A percentile compares a stretch with the other conserved stretches of the same genome.
Evolutionary conservation across 2,113 vertebrate genomes (phyloP).

Genomic region (Aplodontia rufa): DNA sequence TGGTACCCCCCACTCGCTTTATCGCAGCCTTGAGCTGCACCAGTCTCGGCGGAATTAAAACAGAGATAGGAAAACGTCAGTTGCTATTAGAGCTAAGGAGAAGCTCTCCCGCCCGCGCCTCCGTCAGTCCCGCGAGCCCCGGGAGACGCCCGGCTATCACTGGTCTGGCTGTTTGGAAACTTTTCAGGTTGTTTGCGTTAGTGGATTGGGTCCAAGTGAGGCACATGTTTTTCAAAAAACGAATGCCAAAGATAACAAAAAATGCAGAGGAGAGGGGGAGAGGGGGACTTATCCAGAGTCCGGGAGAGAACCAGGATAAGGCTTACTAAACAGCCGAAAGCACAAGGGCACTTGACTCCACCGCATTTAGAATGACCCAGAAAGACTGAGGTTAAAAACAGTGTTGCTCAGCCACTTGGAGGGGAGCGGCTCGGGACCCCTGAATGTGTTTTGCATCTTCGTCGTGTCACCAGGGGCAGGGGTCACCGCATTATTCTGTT

Average conservation of each 20-base stretch:
- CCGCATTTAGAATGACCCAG: slow-evolving; percentile 25
- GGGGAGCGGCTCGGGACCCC: neutral
- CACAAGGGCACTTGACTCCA: slow-evolving; percentile 53
- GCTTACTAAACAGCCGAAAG: neutral
- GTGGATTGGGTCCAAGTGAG: slow-evolving; percentile 73
- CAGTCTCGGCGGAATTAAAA: neutral
- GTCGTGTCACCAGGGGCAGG: neutral
- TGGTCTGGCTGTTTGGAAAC: slow-evolving; percentile 46
- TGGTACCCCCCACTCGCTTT: neutral
- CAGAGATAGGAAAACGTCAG: slow-evolving; percentile 37
- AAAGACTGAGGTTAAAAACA: slow-evolving; percentile 46
- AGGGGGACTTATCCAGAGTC: slow-evolving; percentile 19
- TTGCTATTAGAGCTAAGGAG: slow-evolving; percentile 1
- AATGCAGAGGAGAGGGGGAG: slow-evolving; percentile 57
- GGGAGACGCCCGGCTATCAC: slow-evolving; percentile 20
- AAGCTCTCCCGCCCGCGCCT: neutral
- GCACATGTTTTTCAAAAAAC: slow-evolving; percentile 60
- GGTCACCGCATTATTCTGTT: slow-evolving; percentile 27
- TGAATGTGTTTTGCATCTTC: neutral
- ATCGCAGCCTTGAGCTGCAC: slow-evolving; percentile 4
- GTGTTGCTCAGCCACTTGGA: neutral
- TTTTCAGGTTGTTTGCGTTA: slow-evolving; percentile 71
- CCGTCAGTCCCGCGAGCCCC: neutral
- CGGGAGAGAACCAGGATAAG: slow-evolving; percentile 42
- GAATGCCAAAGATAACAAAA: slow-evolving; percentile 75